Percentiles rank a stretch among this genome's conserved stretches.
Conservation (phyloP, 2,113 vertebrate species). For the mouse (Mus musculus) region GRCm39 chr14:122002001-122002500, state of each 20-base stretch:
- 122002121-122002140: neutral
- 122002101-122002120: neutral
- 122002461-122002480: neutral
- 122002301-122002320: neutral
- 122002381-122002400: neutral
- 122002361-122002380: neutral
- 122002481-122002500: neutral
- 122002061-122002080: neutral
- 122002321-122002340: conserved; percentile 25
- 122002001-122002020: conserved; percentile 35
- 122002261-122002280: neutral
- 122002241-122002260: neutral
- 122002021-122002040: neutral
- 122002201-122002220: neutral
- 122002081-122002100: neutral
- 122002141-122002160: neutral
- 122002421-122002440: neutral
- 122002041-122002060: neutral
- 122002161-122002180: neutral
- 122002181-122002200: neutral
- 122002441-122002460: neutral
- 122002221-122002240: neutral
- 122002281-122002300: neutral
- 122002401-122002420: conserved; percentile 4
- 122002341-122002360: conserved; percentile 6